These are phyloP conservation scores for Amphilophus citrinellus DNA, from an alignment of 2,113 vertebrate genomes.

Conservation along the genomic window DNA sequence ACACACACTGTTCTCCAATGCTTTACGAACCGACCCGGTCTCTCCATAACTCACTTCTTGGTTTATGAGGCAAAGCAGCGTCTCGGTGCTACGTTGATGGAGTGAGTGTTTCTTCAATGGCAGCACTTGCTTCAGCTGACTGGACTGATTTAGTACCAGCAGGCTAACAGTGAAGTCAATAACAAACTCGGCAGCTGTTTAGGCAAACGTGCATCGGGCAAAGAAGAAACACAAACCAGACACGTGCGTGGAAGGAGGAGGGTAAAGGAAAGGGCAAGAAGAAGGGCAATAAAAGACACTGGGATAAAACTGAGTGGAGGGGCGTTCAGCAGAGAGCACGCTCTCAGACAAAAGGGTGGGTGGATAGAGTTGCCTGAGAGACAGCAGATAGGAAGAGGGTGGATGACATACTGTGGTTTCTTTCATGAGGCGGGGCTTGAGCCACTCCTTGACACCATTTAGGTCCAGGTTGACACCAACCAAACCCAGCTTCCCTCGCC, in stretches of 20 bases:
- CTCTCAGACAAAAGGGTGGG: neutral
- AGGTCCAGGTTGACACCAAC: conserved; percentile 92
- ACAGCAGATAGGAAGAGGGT: neutral
- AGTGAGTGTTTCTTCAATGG: conserved; percentile 45
- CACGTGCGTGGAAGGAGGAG: neutral
- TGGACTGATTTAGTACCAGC: conserved; percentile 38
- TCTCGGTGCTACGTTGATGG: conserved; percentile 39
- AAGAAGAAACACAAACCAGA: neutral
- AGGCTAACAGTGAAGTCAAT: neutral
- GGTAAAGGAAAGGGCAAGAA: conserved; percentile 36
- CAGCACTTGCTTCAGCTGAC: conserved; percentile 6
- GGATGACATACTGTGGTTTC: conserved; percentile 87
- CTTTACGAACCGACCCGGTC: conserved; percentile 25
- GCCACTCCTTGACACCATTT: conserved; percentile 90
- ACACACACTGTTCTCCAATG: neutral
- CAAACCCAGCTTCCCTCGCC: conserved; percentile 95
- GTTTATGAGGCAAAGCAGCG: conserved; percentile 58
- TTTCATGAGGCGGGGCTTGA: conserved; percentile 88
- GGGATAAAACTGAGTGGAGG: conserved; percentile 40
- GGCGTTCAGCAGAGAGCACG: conserved; percentile 5
- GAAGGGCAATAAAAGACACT: neutral
- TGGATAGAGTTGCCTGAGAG: neutral
- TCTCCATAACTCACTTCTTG: conserved; percentile 13
- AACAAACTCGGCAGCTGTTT: neutral
- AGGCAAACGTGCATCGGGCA: neutral